Evolutionary conservation across 2,797 vertebrate genomes (phyloP).

Genomic region (Kryptopterus vitreolus): DNA sequence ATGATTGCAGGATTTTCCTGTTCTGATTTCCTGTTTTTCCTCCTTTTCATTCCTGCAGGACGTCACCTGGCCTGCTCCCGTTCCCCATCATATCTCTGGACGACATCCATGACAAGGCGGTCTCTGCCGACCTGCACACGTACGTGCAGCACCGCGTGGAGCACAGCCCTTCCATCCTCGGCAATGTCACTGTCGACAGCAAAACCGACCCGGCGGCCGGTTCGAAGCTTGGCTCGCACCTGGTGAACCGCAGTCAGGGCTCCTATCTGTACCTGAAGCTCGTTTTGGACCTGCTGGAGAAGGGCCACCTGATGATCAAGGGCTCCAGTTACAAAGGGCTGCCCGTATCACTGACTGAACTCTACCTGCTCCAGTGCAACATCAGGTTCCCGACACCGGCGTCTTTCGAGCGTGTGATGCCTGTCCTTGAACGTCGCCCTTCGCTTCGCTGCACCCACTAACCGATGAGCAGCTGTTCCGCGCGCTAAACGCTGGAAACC

Average conservation of each 20-base stretch:
- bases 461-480: slow-evolving; percentile 97
- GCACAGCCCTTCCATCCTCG: slow-evolving; percentile 84
- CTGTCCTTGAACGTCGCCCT: slow-evolving; percentile 89
- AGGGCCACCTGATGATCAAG: slow-evolving; percentile 90
- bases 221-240: slow-evolving; percentile 91
- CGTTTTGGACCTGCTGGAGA: slow-evolving; percentile 93
- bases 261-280: slow-evolving; percentile 95
- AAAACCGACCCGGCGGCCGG: slow-evolving; percentile 83
- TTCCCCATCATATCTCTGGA: slow-evolving; percentile 89
- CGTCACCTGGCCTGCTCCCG: slow-evolving; percentile 82
- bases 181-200: slow-evolving; percentile 92
- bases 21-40: not conserved
- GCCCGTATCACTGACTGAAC: slow-evolving; percentile 92
- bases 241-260: slow-evolving; percentile 90
- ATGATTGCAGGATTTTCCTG: too few species aligned
- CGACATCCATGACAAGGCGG: slow-evolving; percentile 88
- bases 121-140: slow-evolving; percentile 86
- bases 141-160: slow-evolving; percentile 92
- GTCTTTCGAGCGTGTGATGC: slow-evolving; percentile 86
- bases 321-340: slow-evolving; percentile 96
- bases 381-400: slow-evolving; percentile 87
- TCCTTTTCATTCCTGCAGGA: slow-evolving; percentile 72
- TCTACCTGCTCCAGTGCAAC: slow-evolving; percentile 94
- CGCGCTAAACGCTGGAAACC: slow-evolving; percentile 88
- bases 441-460: slow-evolving; percentile 94